Evolutionary conservation across 2,888 invertebrate genomes (phyloP), one percentile per base, ranked within the genome.

Genomic region (Aradus depressus): DNA sequence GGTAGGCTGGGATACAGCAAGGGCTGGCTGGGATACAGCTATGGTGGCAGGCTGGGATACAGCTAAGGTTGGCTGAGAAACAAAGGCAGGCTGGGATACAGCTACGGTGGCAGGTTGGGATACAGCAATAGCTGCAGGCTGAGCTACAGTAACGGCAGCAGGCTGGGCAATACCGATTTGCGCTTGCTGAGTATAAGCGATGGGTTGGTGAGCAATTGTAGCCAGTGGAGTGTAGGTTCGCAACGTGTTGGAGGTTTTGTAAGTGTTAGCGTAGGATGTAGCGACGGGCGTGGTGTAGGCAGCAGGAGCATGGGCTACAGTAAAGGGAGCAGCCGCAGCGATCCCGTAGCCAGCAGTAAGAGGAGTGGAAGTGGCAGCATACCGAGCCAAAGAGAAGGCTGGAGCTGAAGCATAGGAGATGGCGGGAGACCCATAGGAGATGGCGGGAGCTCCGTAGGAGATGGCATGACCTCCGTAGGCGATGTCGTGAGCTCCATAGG

Each of bases 401-500:
- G 35, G 14, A 32, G 51, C 53, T 35, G 43, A 34, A 4, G 16
- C 32, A 50, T 72, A 64, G 60, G 72, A 71, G 39, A 73, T 72
- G 25, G 42, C 31, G 26, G 52, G 43, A 22, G 25, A 25, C 35
- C 54, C 53, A 42, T 51, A 52, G 28, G 54, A 54, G 28, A 55
- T 50, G 35, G 52, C 51, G 16, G 42, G 41, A 19, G 37, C 45
- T 50, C 72, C 64, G 60, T 72, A 71, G 39, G 73, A 72, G 31
- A 53, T 52, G 43, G 50, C 51, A 21, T 51, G 52, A 31, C 52
- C 44, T 34, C 49, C 49, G 21, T 64, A 78, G 75, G 68, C 77
- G 69, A 77, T 74, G 58, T 75, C 73, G 70, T 3, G 41, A 16
- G 77, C 79, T 60, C 79, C 74, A 65, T 79, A 79, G 58, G 77